phyloP scores from a whole-genome alignment of 2,888 invertebrate genomes.

The Crepidodera aurea region DNA sequence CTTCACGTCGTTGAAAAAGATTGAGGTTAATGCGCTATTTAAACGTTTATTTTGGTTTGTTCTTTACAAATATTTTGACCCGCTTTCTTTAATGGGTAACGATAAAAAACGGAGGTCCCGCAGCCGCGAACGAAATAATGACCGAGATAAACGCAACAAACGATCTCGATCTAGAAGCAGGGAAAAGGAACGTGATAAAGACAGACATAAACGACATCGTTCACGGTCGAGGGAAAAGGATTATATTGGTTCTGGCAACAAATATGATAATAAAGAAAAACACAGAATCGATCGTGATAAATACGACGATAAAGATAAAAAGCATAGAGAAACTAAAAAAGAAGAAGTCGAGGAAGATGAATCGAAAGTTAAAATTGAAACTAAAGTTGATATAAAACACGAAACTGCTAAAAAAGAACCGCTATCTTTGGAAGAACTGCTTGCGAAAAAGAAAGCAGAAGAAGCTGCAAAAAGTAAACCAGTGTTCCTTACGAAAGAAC shows the following conservation, averaged over 20 bases:
- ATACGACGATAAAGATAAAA: slow-evolving; percentile 54
- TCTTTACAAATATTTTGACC: too few species aligned
- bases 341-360: slow-evolving; percentile 55
- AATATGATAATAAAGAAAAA: slow-evolving; percentile 45
- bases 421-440: slow-evolving; percentile 91
- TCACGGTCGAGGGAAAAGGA: slow-evolving; percentile 56
- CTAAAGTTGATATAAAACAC: slow-evolving; percentile 44
- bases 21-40: too few species aligned
- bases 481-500: slow-evolving; percentile 95
- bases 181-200: slow-evolving; percentile 36
- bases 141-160: slow-evolving; percentile 52
- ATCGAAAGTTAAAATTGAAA: slow-evolving; percentile 26
- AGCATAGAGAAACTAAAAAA: slow-evolving; percentile 45
- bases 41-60: too few species aligned
- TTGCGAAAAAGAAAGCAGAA: slow-evolving; percentile 95
- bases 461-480: slow-evolving; percentile 95
- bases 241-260: slow-evolving; percentile 33
- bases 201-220: slow-evolving; percentile 52
- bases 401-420: slow-evolving; percentile 76
- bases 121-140: slow-evolving; percentile 59
- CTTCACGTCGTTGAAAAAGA: not conserved
- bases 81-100: slow-evolving; percentile 53
- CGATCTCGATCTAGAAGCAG: slow-evolving; percentile 59
- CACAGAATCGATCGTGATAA: slow-evolving; percentile 38
- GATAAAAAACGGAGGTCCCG: slow-evolving; percentile 60